These are phyloP conservation scores for Hydriomena furcata DNA, from an alignment of 2,888 invertebrate species.

Conservation along the genomic window DNA sequence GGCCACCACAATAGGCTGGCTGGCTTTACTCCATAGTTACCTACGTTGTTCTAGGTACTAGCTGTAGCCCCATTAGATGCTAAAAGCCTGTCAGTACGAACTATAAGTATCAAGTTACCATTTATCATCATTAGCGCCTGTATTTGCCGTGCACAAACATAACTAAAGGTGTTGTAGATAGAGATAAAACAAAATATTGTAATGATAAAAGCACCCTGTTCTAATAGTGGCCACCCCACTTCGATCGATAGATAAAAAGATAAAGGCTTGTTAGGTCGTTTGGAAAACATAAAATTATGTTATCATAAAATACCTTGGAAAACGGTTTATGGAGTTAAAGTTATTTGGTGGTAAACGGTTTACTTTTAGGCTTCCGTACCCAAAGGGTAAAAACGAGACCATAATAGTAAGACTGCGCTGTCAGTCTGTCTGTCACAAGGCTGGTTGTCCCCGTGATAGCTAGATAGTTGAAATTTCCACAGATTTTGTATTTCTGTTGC, in stretches of 20 bases:
- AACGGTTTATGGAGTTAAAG: too few species aligned
- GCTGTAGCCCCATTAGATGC: not conserved
- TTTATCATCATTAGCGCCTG: conserved; percentile 15
- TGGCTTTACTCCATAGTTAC: too few species aligned
- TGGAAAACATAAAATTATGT: not conserved
- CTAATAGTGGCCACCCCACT: conserved; percentile 33
- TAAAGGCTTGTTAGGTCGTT: conserved; percentile 26
- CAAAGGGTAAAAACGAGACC: too few species aligned
- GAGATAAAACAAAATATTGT: conserved; percentile 41
- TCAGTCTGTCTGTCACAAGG: too few species aligned
- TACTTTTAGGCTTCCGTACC: too few species aligned
- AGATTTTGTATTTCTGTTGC: too few species aligned
- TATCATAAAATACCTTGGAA: too few species aligned
- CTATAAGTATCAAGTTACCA: not conserved
- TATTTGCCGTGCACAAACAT: conserved; percentile 24
- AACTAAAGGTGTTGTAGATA: conserved; percentile 33
- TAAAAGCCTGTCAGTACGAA: conserved; percentile 4
- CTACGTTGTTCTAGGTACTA: not conserved
- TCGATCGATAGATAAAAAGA: conserved; percentile 44
- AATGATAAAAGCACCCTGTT: conserved; percentile 41
- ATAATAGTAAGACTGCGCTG: too few species aligned
- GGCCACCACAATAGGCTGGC: too few species aligned
- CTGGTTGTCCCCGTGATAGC: too few species aligned
- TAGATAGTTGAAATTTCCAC: too few species aligned
- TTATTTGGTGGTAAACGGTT: too few species aligned